phyloP scores from a whole-genome alignment of 64 coral and sea anemone species.

The Pocillopora verrucosa region DNA sequence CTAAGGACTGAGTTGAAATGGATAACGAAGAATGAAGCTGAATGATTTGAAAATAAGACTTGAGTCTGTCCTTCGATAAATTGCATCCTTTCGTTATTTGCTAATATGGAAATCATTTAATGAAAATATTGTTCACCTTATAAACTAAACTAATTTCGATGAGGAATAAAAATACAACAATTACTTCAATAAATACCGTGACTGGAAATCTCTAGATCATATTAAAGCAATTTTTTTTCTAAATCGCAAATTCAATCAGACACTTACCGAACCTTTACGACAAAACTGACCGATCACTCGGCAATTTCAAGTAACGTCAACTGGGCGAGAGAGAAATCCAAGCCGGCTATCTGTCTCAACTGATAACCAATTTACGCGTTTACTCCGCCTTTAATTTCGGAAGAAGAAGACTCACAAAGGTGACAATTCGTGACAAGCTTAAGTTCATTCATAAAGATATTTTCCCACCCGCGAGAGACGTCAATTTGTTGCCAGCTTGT shows the following conservation, averaged over 20 bases:
- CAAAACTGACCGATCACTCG: background rate
- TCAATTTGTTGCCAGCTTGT: background rate
- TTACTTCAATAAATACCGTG: background rate
- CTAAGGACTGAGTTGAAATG: background rate
- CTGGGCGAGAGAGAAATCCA: background rate
- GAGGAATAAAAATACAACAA: background rate
- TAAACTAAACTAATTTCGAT: background rate
- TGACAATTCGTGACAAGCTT: background rate
- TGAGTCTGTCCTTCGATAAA: background rate
- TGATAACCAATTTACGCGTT: constrained; percentile 12
- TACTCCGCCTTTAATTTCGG: constrained; percentile 18
- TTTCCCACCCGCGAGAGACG: background rate
- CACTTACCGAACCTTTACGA: background rate
- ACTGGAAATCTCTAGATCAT: background rate
- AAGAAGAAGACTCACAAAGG: background rate
- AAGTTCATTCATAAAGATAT: background rate
- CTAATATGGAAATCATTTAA: background rate
- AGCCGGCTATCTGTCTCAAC: background rate
- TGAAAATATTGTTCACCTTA: background rate
- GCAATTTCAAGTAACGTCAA: background rate
- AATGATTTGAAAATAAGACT: background rate
- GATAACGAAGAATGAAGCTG: background rate
- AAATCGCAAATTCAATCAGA: background rate
- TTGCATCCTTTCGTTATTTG: constrained; percentile 13
- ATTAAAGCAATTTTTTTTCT: background rate